Percentiles rank a stretch among this genome's conserved stretches.
phyloP scores from a whole-genome alignment of 2,113 vertebrate genomes.

The Mola mola region DNA sequence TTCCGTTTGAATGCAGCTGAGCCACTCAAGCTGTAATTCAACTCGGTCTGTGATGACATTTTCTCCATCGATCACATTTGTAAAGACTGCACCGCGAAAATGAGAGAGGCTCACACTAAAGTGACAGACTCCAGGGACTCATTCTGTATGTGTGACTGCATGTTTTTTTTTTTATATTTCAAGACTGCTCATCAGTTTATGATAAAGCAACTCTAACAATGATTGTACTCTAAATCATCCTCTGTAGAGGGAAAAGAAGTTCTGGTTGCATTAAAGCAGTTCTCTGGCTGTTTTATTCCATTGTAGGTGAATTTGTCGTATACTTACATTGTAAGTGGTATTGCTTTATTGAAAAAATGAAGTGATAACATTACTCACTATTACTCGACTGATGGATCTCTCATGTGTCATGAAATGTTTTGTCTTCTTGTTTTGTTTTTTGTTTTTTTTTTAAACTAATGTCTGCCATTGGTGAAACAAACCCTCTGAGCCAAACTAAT shows the following conservation, averaged over 20 bases:
- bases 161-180: constrained; percentile 18
- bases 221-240: constrained; percentile 18
- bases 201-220: constrained; percentile 29
- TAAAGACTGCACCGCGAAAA: constrained; percentile 37
- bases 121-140: constrained; percentile 24
- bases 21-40: constrained; percentile 6
- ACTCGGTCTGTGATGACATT: constrained; percentile 18
- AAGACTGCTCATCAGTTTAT: constrained; percentile 29
- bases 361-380: no score
- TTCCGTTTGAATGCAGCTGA: constrained; percentile 9
- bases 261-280: constrained; percentile 12
- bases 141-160: constrained; percentile 1
- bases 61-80: constrained; percentile 50
- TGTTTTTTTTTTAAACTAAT: no score
- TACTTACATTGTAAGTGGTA: no score
- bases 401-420: no score
- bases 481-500: no score
- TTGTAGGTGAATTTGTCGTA: no score
- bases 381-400: no score
- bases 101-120: constrained; percentile 25
- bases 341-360: no score
- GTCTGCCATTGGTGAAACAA: no score
- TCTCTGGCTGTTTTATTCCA: no score
- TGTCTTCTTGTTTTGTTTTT: no score
- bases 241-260: constrained; percentile 18